phyloP scores from a whole-genome alignment of 2,797 vertebrate species.

The Hippoglossus hippoglossus region DNA sequence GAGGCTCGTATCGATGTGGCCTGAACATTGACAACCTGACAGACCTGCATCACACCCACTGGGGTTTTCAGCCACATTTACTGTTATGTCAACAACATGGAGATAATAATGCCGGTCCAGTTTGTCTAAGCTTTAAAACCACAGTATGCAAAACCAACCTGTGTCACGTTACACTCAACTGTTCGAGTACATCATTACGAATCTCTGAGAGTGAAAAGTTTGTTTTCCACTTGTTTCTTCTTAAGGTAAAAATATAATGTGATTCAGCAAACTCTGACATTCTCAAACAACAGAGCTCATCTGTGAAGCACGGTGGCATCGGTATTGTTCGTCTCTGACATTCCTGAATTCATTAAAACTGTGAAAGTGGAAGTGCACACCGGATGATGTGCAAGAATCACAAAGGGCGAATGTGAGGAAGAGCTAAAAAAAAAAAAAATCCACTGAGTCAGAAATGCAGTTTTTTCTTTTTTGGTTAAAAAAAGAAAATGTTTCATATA shows the following conservation, averaged over 20 bases:
- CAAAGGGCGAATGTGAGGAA: not conserved
- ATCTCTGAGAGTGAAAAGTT: not conserved
- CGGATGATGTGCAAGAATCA: constrained; percentile 5
- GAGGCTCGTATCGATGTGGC: constrained; percentile 20
- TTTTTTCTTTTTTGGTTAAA: not conserved
- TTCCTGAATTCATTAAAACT: constrained; percentile 30
- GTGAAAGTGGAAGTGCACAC: constrained; percentile 1
- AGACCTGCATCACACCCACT: constrained; percentile 6
- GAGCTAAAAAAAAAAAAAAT: not conserved
- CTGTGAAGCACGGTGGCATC: constrained; percentile 9
- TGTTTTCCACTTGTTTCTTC: not conserved
- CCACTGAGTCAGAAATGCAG: not conserved
- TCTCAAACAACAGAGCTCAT: constrained; percentile 5
- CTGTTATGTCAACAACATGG: constrained; percentile 3
- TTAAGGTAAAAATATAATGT: constrained; percentile 14
- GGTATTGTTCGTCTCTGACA: constrained; percentile 25
- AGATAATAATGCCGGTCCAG: not conserved
- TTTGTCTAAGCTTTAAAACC: not conserved
- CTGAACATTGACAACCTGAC: constrained; percentile 20
- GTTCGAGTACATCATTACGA: not conserved
- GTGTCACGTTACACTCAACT: not conserved
- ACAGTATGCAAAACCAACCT: not conserved
- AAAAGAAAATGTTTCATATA: not conserved
- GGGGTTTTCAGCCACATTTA: constrained; percentile 17
- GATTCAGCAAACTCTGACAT: constrained; percentile 11